Evolutionary conservation across 2,888 invertebrate genomes (phyloP), one percentile per base, ranked within the genome.

Genomic region (Athalia cordata): DNA sequence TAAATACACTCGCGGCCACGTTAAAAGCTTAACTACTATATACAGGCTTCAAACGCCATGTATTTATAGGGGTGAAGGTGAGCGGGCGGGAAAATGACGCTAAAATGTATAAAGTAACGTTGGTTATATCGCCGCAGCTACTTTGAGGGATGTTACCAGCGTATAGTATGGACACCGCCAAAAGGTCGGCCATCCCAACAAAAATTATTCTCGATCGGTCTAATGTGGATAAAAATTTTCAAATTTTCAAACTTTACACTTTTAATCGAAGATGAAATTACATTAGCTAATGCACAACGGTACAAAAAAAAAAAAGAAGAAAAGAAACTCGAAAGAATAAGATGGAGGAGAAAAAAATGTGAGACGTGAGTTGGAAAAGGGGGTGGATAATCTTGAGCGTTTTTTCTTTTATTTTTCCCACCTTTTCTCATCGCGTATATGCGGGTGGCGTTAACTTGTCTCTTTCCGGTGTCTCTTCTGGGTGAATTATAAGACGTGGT

Each of bases 391-490:
- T 29, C 29, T 29, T 29, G 29, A 29, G 29, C 2, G 2, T 29
- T 29, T 29, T 29, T 29, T 29, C 29, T 29, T 1, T 29, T 29
- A n/a, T n/a, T 29, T 29, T 29, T 29, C 2, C 29, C 29, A 29
- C 29, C 29, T 29, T 74, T 74, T 74, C 61, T 74, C 49, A 61
- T 74, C 59, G 49, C 29, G 29, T 29, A 29, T 15, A 74, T 61
- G 61, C 75, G 49, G 75, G 62, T 50, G 62, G 62, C 49, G 75
- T 75, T 75, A 75, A 29, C 49, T 50, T 75, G 75, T 75, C 49
- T n/a, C 57, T 29, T 52, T 55, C 29, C 75, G 29, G 29, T 29
- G 29, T 62, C 29, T 64, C 75, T 75, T 64, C 64, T 45, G n/a
- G n/a, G 4, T 8, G 75, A 75, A 64, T 9, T 13, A 8, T 75